Evolutionary conservation across 2,888 invertebrate genomes (phyloP).

Genomic region (Cinara cedri): DNA sequence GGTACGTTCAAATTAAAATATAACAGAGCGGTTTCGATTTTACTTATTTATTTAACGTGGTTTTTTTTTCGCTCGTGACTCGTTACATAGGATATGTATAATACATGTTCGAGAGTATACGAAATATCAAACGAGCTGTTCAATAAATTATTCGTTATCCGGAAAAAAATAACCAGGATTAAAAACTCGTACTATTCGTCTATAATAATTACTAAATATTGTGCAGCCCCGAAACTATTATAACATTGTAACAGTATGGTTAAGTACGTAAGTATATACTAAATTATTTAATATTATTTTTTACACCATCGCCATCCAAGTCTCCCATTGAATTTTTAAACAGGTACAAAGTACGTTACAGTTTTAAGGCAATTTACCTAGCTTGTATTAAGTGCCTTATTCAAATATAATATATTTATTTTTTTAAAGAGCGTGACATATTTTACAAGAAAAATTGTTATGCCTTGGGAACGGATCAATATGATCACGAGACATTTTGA

Average conservation of each 20-base stretch:
- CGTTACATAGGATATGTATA: no score
- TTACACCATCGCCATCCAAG: not conserved
- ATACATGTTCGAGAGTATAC: not conserved
- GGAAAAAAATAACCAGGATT: not conserved
- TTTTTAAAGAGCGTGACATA: no score
- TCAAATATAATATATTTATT: no score
- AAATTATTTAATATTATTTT: slow-evolving; percentile 12
- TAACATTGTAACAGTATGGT: no score
- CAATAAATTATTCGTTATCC: slow-evolving; percentile 11
- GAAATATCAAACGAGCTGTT: not conserved
- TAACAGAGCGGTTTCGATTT: slow-evolving; percentile 2
- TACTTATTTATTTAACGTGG: slow-evolving; percentile 5
- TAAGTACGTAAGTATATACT: not conserved
- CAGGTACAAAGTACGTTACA: no score
- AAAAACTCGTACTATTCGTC: not conserved
- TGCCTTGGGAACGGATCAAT: no score
- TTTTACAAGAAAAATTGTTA: no score
- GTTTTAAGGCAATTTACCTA: no score
- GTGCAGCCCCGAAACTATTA: no score
- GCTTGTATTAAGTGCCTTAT: no score
- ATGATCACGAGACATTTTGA: no score
- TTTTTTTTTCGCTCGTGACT: not conserved
- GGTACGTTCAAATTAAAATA: slow-evolving; percentile 17
- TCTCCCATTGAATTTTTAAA: not conserved
- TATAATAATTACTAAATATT: not conserved